Evolutionary conservation across 2,113 vertebrate genomes (phyloP).

Genomic region (Planiliza haematocheilus): DNA sequence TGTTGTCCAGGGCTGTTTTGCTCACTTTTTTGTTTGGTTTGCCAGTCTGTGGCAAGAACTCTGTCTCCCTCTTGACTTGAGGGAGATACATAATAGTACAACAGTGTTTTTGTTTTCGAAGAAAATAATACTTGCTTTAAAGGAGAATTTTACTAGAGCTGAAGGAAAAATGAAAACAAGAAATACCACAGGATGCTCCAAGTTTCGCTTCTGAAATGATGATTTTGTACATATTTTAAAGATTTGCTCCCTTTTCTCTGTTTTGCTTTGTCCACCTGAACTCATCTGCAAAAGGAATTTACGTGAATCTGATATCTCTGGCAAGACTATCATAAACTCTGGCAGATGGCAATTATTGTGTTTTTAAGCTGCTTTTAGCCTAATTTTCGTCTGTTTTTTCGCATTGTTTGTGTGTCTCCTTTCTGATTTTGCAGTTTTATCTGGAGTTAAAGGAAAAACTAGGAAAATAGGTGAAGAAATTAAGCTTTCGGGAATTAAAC

Average conservation of each 20-base stretch:
- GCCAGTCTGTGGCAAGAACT: constrained; percentile 65
- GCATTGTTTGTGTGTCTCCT: not conserved
- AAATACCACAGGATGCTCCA: constrained; percentile 36
- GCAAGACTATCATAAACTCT: not conserved
- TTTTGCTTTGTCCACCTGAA: no score
- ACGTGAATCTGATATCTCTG: not conserved
- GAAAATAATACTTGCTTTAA: constrained; percentile 46
- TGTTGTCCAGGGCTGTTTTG: constrained; percentile 71
- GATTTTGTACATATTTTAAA: constrained; percentile 19
- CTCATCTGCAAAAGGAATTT: not conserved
- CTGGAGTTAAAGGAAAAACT: not conserved
- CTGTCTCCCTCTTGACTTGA: constrained; percentile 60
- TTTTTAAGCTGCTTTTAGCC: not conserved
- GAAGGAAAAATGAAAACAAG: not conserved
- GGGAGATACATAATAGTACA: constrained; percentile 59
- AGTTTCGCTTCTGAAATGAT: constrained; percentile 34
- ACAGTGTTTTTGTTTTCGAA: constrained; percentile 57
- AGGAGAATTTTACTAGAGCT: constrained; percentile 24
- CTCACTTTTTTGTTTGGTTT: constrained; percentile 73
- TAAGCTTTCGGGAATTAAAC: not conserved
- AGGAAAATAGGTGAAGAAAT: not conserved
- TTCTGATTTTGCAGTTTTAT: not conserved
- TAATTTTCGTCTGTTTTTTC: not conserved
- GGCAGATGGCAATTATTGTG: not conserved
- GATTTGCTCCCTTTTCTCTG: not conserved